Percentiles rank a stretch among this genome's conserved stretches.
phyloP scores from a whole-genome alignment of 1,140 invertebrate species.

The Gyrodactylus salaris region DNA sequence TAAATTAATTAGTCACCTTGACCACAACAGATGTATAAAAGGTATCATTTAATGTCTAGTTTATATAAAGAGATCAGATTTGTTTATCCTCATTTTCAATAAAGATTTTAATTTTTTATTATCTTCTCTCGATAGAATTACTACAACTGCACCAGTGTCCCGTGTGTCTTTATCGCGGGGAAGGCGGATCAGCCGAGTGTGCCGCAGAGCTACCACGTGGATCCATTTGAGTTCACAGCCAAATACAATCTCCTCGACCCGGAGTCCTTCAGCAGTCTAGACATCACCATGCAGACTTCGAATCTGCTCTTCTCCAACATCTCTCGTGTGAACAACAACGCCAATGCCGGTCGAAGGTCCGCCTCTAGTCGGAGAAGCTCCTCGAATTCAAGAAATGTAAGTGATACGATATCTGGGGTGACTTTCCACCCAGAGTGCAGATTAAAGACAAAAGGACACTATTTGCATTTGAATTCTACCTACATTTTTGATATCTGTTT shows the following conservation, averaged over 20 bases:
- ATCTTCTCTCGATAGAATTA: too few relatives aligned
- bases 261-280: slow-evolving; percentile 2
- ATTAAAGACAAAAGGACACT: too few relatives aligned
- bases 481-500: too few relatives aligned
- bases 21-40: too few relatives aligned
- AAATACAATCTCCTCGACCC: neutral
- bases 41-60: too few relatives aligned
- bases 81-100: too few relatives aligned
- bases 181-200: slow-evolving; percentile 2
- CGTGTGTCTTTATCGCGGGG: neutral
- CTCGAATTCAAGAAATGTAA: neutral
- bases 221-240: slow-evolving; percentile 2
- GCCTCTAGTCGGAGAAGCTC: neutral
- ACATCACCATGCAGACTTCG: neutral
- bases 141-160: slow-evolving; percentile 1
- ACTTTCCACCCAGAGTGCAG: too few relatives aligned
- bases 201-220: slow-evolving; percentile 1
- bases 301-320: neutral
- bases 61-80: too few relatives aligned
- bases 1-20: too few relatives aligned
- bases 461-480: too few relatives aligned
- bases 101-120: too few relatives aligned
- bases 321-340: neutral
- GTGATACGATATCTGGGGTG: too few relatives aligned
- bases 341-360: neutral